Base-by-base conservation (phyloP, 2,888 invertebrate species). In the Morpho helenor region DNA sequence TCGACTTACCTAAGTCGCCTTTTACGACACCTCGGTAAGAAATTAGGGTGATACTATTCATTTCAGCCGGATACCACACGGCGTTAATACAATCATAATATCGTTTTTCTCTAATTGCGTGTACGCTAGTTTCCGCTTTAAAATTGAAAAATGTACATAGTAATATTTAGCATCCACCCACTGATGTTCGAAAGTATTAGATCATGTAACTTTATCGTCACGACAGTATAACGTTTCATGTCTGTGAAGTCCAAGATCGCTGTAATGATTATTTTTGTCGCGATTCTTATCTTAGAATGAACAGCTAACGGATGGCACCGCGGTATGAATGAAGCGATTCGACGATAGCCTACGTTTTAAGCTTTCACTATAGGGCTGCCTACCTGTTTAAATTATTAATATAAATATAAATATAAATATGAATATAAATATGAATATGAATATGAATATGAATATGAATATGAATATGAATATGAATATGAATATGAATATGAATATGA, bases 331-430 rank as follows among this genome's bases (percentile, higher is more conserved):
- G 80, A 77, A 82, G 70, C 70, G 72, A 73, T 67, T 64, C 68
- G 68, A 67, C 75, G 69, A 74, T 76, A 75, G 79, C 84, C 75
- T 81, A 84, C 77, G 80, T 82, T 82, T 76, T 69, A 71, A 67
- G 63, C 22, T 68, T 71, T 72, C 8, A 22, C 2, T 51, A 16
- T 58, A 64, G 62, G 59, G 57, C 43, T 62, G 62, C 31, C 42
- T 40, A 8, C 42, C 31, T 43, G 10, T 48, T 8, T 6, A 9
- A 40, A 31, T 8, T 50, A 9, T 47, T n/a, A 31, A 23, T 23
- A 8, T 16, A 9, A 8, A 31, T 31, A 16, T 16, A 16, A 16
- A n/a, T n/a, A n/a, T n/a, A n/a, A n/a, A n/a, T 50, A 9, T 47
- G 8, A 31, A 23, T 23, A 8, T 16, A 9, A 8, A 31, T 31